Evolutionary conservation across 2,113 vertebrate genomes (phyloP).

Genomic region (Thamnophis sirtalis): DNA sequence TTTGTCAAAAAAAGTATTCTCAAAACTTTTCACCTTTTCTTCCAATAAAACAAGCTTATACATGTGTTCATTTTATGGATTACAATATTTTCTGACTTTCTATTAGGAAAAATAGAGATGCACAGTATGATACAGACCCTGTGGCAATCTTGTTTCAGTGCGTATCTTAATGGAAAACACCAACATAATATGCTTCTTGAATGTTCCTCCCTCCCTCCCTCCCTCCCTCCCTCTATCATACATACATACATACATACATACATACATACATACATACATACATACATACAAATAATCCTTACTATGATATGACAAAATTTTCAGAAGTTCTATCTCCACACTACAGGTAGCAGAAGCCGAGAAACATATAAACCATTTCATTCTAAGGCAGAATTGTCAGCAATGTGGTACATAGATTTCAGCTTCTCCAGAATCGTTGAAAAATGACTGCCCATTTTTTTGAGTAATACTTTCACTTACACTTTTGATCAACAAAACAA

Average conservation of each 20-base stretch:
- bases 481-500: not conserved
- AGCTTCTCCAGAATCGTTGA: not conserved
- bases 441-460: not conserved
- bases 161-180: not conserved
- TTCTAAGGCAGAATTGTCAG: not conserved
- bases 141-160: not conserved
- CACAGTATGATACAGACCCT: not conserved
- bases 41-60: not conserved
- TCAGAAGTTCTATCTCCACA: not conserved
- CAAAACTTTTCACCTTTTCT: not conserved
- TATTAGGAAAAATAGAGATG: not conserved
- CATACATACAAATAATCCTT: not conserved
- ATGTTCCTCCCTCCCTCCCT: too few relatives aligned
- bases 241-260: too few relatives aligned
- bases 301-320: not conserved
- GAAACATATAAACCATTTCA: not conserved
- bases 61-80: not conserved
- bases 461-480: not conserved
- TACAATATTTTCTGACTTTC: not conserved
- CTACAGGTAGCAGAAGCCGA: not conserved
- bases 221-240: too few relatives aligned
- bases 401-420: not conserved
- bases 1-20: not conserved
- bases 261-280: too few relatives aligned
- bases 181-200: not conserved